Conservation (phyloP, 1,140 invertebrate genomes). For the Nomia melanderi region DNA sequence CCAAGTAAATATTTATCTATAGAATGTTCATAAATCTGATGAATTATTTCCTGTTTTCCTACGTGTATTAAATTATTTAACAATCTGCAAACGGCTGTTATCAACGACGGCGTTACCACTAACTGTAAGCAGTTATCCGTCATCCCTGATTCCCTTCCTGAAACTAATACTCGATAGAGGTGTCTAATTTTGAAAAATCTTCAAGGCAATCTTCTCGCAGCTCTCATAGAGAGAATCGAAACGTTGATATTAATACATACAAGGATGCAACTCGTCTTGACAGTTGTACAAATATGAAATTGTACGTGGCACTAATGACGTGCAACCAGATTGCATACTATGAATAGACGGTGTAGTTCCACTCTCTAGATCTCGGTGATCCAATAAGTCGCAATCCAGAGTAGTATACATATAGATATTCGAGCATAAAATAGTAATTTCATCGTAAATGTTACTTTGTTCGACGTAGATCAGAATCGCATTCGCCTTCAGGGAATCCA, state of each 20-base stretch:
- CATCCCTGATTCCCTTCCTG: constrained; percentile 57
- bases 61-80: constrained; percentile 79
- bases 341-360: constrained; percentile 47
- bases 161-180: constrained; percentile 48
- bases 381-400: constrained; percentile 63
- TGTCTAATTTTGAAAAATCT: constrained; percentile 5
- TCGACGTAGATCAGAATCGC: constrained; percentile 71
- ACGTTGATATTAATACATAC: constrained; percentile 50
- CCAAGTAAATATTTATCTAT: constrained; percentile 74
- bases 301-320: constrained; percentile 65
- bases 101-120: constrained; percentile 78
- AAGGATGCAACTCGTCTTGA: constrained; percentile 65
- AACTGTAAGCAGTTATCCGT: constrained; percentile 62
- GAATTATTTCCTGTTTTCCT: constrained; percentile 71
- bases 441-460: constrained; percentile 72
- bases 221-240: background rate
- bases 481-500: constrained; percentile 69
- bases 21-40: constrained; percentile 73
- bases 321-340: constrained; percentile 49
- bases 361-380: constrained; percentile 44
- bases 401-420: constrained; percentile 68
- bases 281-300: constrained; percentile 73
- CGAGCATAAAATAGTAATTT: constrained; percentile 71
- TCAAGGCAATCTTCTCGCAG: background rate
- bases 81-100: constrained; percentile 76